Base-by-base conservation (phyloP, 2,888 invertebrate species). In the Dryocosmus kuriphilus region DNA sequence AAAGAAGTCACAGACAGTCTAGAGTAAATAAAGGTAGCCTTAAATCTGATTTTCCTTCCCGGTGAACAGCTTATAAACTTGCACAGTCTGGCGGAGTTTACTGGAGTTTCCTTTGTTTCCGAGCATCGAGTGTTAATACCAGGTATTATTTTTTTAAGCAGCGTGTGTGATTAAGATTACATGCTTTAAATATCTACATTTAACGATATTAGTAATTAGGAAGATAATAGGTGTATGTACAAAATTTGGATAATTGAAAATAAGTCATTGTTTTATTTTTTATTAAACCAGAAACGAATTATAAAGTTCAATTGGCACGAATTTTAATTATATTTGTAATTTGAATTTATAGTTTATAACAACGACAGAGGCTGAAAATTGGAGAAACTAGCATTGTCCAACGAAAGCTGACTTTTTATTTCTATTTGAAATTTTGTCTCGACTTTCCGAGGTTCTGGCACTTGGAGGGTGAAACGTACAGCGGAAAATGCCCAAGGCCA, bases 401-500 rank as follows among this genome's bases (percentile, higher is more conserved):
- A 65, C 22, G 41, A 57, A 24, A 57, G 1, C 2, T 24, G 16
- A 22, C 35, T 38, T 63, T 63, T 65, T 41, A 19, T 35, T 22
- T 78, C 51, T 75, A 74, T 81, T 78, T 78, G 46, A 81, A 80
- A 80, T 83, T 79, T 80, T 74, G 27, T 75, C 71, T 67, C 73
- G 71, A 76, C 61, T 41, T 65, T 65, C 16, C 78, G 78, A 61
- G 38, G 14, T 8, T 65, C 41, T 38, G 27, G 41, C 75, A 78
- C 65, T 74, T 76, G 51, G 80, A 85, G 85, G 84, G 80, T 80
- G 78, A 81, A 85, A 85, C 80, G 81, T 82, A 85, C 82, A 80
- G 75, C 80, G 80, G 81, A 83, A 81, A 83, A 79, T 79, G 71
- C 71, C 75, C 82, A 84, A 85, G 84, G 83, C 75, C 78, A 80